A percentile compares a stretch with the other conserved stretches of the same genome.
Evolutionary conservation across 2,888 invertebrate species (phyloP).

Genomic region (Zaprionus obscuricornis): DNA sequence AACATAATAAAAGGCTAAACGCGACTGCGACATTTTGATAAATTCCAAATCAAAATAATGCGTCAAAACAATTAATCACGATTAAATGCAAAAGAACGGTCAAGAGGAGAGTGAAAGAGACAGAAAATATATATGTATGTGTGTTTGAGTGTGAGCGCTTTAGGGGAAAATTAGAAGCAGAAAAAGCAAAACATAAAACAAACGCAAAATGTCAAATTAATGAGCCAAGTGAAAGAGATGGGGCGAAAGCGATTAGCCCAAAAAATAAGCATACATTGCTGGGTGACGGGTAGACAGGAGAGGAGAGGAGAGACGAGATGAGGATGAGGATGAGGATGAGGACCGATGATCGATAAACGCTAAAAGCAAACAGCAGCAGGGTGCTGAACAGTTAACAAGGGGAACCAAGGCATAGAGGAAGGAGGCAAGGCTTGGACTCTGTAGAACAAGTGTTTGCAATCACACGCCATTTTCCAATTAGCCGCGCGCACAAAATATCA

Average conservation of each 20-base stretch:
- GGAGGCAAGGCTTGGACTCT: constrained; percentile 3
- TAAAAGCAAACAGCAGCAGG: constrained; percentile 49
- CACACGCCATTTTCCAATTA: constrained; percentile 75
- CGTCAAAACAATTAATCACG: constrained; percentile 76
- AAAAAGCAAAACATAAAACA: constrained; percentile 23
- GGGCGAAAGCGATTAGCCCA: constrained; percentile 24
- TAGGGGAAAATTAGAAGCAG: constrained; percentile 13
- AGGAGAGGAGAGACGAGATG: not conserved
- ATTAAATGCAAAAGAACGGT: constrained; percentile 42
- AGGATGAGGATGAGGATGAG: not conserved
- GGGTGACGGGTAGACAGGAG: not conserved
- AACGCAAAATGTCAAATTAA: constrained; percentile 52
- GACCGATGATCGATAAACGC: constrained; percentile 68
- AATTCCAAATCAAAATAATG: constrained; percentile 78
- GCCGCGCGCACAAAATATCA: constrained; percentile 20
- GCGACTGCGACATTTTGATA: constrained; percentile 75
- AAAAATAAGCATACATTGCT: no score
- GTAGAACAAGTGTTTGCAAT: constrained; percentile 67
- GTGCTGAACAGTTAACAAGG: constrained; percentile 5
- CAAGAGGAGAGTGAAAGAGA: not conserved
- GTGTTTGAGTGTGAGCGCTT: no score
- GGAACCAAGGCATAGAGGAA: not conserved
- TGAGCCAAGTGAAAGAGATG: constrained; percentile 22
- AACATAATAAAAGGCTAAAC: constrained; percentile 73
- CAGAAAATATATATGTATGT: no score